Evolutionary conservation across 2,113 vertebrate species (phyloP).

Genomic region (Thoracochromis brauschi): DNA sequence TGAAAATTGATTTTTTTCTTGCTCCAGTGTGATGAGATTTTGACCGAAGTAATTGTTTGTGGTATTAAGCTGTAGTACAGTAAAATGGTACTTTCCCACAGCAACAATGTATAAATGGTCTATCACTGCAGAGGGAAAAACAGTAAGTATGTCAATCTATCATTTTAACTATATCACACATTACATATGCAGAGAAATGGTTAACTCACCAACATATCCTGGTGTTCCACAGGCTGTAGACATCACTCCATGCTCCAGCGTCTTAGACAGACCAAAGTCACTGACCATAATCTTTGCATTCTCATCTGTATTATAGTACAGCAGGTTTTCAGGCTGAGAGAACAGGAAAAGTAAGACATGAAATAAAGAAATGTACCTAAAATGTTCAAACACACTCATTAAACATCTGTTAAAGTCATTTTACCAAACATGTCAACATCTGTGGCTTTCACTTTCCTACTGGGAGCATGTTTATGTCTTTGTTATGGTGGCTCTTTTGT

Average conservation of each 20-base stretch:
- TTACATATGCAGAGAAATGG: neutral
- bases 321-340: conserved; percentile 87
- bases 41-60: neutral
- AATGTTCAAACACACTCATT: neutral
- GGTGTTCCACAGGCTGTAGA: conserved; percentile 92
- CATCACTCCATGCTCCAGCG: conserved; percentile 86
- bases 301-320: conserved; percentile 85
- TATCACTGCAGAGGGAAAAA: neutral
- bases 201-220: conserved; percentile 83
- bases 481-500: neutral
- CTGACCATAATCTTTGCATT: conserved; percentile 97
- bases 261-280: conserved; percentile 92
- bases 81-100: neutral
- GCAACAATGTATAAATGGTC: neutral
- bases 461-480: neutral
- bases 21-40: neutral
- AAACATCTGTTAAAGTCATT: neutral
- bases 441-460: neutral
- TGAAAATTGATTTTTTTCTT: neutral
- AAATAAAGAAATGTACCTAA: neutral
- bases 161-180: neutral
- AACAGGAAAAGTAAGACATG: neutral
- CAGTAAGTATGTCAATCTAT: neutral
- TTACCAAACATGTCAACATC: neutral
- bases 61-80: neutral